A percentile compares a stretch with the other conserved stretches of the same genome.
phyloP scores from a whole-genome alignment of 2,888 invertebrate species.

The Ctena decussata region DNA sequence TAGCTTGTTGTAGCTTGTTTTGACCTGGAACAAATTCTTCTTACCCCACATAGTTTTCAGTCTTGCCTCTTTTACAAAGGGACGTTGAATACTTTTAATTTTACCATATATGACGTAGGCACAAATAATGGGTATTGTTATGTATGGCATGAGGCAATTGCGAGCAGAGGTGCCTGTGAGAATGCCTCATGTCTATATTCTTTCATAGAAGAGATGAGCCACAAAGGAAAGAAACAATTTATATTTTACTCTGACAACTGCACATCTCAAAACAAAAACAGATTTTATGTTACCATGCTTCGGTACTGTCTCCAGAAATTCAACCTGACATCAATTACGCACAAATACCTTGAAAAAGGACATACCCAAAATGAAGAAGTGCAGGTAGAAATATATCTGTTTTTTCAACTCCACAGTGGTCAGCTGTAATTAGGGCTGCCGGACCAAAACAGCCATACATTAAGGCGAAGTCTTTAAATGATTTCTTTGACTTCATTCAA shows the following conservation, averaged over 20 bases:
- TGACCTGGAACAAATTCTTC: conserved; percentile 45
- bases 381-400: conserved; percentile 22
- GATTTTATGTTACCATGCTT: conserved; percentile 43
- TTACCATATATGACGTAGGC: conserved; percentile 46
- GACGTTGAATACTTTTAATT: conserved; percentile 39
- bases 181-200: conserved; percentile 42
- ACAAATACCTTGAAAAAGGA: conserved; percentile 54
- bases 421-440: conserved; percentile 30
- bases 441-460: conserved; percentile 34
- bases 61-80: conserved; percentile 46
- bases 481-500: conserved; percentile 60
- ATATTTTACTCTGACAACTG: conserved; percentile 58
- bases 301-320: conserved; percentile 51
- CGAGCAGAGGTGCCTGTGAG: conserved; percentile 49
- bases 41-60: conserved; percentile 48
- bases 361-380: conserved; percentile 55
- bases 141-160: conserved; percentile 49
- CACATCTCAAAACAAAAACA: conserved; percentile 54
- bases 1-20: conserved; percentile 35
- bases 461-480: conserved; percentile 18
- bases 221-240: conserved; percentile 34
- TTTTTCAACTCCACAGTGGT: conserved; percentile 55
- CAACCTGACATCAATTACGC: conserved; percentile 25
- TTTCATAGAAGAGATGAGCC: conserved; percentile 20
- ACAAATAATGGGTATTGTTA: conserved; percentile 25